Percentiles rank a stretch among this genome's conserved stretches.
Evolutionary conservation across 2,113 vertebrate species (phyloP).

Genomic region (Scomber japonicus): DNA sequence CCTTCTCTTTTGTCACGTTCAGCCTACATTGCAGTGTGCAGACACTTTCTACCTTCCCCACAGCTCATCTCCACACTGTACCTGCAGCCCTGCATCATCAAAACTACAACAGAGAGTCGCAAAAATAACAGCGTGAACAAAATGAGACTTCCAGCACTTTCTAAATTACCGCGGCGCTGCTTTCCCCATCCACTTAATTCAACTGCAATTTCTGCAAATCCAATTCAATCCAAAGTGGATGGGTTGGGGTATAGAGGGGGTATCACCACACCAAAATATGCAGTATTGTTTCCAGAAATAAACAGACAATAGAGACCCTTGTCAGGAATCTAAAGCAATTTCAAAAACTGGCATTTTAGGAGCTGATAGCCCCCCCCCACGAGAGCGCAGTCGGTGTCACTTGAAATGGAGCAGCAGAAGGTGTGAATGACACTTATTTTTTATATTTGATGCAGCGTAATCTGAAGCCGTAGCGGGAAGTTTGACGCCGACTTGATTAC

Average conservation of each 20-base stretch:
- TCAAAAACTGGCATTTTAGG: constrained; percentile 33
- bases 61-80: neutral
- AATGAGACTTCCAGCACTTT: constrained; percentile 51
- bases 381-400: constrained; percentile 12
- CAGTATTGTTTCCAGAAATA: constrained; percentile 44
- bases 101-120: constrained; percentile 9
- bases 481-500: neutral
- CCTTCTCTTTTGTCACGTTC: neutral
- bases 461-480: neutral
- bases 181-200: constrained; percentile 51
- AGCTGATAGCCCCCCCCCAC: neutral
- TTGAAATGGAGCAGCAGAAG: neutral
- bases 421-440: neutral
- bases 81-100: neutral
- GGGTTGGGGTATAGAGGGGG: neutral
- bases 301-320: constrained; percentile 32
- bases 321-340: constrained; percentile 27
- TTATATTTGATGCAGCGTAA: neutral
- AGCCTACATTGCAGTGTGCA: neutral
- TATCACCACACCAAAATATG: neutral
- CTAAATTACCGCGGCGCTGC: constrained; percentile 41
- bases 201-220: constrained; percentile 42
- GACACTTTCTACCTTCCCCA: neutral
- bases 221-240: constrained; percentile 40
- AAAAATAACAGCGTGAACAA: constrained; percentile 18